Base-by-base conservation (phyloP, 1,140 invertebrate species). In the Myzus persicae region DNA sequence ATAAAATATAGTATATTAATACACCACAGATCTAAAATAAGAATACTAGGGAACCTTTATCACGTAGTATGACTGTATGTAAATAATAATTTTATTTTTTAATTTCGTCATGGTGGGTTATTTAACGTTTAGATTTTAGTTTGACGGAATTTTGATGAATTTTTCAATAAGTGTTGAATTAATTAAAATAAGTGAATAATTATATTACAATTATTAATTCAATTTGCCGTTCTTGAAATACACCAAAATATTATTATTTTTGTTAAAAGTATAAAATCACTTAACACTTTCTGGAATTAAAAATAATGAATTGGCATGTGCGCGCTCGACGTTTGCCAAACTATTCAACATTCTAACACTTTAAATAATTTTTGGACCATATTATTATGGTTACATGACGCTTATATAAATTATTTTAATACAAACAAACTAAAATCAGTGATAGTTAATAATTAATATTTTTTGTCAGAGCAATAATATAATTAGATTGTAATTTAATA, bases 241-340 rank as follows among this genome's bases (percentile, higher is more conserved):
- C 14, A 88, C 85, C 14, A 18, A 46, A 46, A 88, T 54, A 40
- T 36, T 26, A 54, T 89, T 89, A 54, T 89, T 54, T 11, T 31
- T 20, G 36, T 54, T 40, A 38, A 89, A 59, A 67, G 14, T 42
- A 59, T 42, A 67, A 67, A n/a, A n/a, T n/a, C 59, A 31, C 26
- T 42, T n/a, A 67, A 42, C 89, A n/a, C 31, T 18, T 40, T 67
- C 38, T 6, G 51, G 40, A 90, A 90, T 90, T 54, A 51, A 90
- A 90, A 40, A 42, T 90, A 90, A 90, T 54, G 38, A 90, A 90
- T 67, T 90, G 89, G 89, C 89, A 67, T 67, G 89, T 67, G 38
- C 18, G 26, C 22, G 1, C 54, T 3, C 3, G 24, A 20, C 26
- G 89, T 59, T 90, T 67, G 89, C 54, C 89, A 90, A 90, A 67